Evolutionary conservation across 2,797 vertebrate species (phyloP).

Genomic region (Molossus alvarezi): DNA sequence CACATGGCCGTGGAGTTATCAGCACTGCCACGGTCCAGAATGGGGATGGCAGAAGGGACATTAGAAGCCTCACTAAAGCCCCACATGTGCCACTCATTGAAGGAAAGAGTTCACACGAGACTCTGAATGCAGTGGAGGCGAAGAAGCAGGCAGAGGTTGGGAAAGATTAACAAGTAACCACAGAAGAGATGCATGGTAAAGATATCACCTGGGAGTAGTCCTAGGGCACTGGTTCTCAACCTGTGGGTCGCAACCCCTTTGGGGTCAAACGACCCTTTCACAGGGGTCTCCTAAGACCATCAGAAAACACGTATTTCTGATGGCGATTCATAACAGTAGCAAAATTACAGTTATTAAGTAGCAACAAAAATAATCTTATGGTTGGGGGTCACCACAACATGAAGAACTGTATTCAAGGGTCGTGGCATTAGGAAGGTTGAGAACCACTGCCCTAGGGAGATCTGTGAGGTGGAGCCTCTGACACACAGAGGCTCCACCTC

Average conservation of each 20-base stretch:
- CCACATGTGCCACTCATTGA: slow-evolving; percentile 89
- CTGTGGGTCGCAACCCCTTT: too few relatives aligned
- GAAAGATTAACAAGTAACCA: slow-evolving; percentile 95
- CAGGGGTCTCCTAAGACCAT: too few relatives aligned
- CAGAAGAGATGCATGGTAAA: slow-evolving; percentile 93
- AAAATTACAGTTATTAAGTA: too few relatives aligned
- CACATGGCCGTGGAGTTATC: slow-evolving; percentile 79
- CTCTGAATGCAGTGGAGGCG: slow-evolving; percentile 92
- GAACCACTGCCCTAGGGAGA: background rate
- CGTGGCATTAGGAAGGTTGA: too few relatives aligned
- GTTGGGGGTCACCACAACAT: too few relatives aligned
- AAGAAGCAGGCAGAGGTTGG: slow-evolving; percentile 96
- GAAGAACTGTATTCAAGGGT: too few relatives aligned
- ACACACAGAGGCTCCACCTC: slow-evolving; percentile 89
- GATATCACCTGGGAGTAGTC: slow-evolving; percentile 90
- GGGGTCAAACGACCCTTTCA: too few relatives aligned
- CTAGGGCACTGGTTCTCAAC: slow-evolving; percentile 80
- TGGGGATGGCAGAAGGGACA: slow-evolving; percentile 87
- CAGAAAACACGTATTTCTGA: too few relatives aligned
- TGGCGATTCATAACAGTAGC: too few relatives aligned
- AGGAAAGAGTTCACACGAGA: slow-evolving; percentile 94
- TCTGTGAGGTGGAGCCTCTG: slow-evolving; percentile 88
- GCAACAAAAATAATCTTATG: too few relatives aligned
- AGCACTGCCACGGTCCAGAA: slow-evolving; percentile 84
- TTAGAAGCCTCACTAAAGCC: slow-evolving; percentile 86